Percentiles rank a stretch among this genome's conserved stretches.
Evolutionary conservation across 2,113 vertebrate genomes (phyloP).

Genomic region (Aramus guarauna): DNA sequence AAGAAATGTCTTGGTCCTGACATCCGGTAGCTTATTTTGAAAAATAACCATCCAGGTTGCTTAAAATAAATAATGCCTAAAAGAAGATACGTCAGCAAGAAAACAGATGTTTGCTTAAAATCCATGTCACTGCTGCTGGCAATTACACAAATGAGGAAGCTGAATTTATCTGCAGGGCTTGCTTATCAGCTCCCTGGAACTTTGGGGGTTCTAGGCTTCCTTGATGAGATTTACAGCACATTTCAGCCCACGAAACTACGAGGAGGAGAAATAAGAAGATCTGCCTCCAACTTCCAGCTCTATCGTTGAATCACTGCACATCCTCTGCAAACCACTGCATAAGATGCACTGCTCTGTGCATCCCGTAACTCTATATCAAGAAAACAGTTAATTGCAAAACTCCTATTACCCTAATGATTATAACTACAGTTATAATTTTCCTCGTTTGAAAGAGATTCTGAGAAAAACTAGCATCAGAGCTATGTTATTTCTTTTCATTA

Average conservation of each 20-base stretch:
- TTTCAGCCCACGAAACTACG: neutral
- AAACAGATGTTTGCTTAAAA: constrained; percentile 11
- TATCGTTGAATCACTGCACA: neutral
- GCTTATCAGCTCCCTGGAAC: neutral
- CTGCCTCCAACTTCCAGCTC: neutral
- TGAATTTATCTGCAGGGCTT: neutral
- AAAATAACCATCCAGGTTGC: neutral
- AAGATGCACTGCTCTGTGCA: neutral
- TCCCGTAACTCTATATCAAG: rapidly evolving
- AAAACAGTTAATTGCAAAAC: neutral
- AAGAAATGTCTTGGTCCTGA: neutral
- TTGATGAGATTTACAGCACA: neutral
- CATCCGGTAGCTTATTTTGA: neutral
- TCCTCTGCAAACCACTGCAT: neutral
- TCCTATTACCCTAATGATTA: neutral
- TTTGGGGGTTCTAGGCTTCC: neutral
- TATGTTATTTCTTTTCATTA: neutral
- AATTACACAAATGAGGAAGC: neutral
- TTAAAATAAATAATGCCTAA: constrained; percentile 8
- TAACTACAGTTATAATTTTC: neutral
- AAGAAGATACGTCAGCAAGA: neutral
- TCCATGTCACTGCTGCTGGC: neutral
- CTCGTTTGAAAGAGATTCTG: neutral
- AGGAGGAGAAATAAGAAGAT: neutral
- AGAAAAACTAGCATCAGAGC: neutral